phyloP scores from a whole-genome alignment of 2,113 vertebrate genomes.

The Tiliqua scincoides region DNA sequence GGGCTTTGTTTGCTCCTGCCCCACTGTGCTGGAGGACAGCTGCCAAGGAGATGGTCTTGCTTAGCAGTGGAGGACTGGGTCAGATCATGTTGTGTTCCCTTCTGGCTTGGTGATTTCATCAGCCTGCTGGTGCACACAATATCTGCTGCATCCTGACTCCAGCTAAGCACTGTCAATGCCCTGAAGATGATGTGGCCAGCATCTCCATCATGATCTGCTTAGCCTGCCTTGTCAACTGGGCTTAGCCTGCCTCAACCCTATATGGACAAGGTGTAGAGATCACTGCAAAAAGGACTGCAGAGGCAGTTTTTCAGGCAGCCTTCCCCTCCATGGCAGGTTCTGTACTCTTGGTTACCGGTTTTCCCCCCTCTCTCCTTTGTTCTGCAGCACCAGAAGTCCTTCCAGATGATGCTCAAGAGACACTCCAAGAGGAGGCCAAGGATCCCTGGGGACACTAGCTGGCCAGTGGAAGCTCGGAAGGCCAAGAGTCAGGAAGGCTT shows the following conservation, averaged over 20 bases:
- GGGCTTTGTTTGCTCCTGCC: no score
- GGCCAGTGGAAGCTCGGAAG: conserved; percentile 2
- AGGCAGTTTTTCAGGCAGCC: not conserved
- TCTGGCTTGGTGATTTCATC: not conserved
- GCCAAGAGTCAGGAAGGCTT: fast-evolving
- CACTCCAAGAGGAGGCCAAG: conserved; percentile 49
- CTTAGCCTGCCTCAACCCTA: not conserved
- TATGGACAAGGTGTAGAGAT: not conserved
- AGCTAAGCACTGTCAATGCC: not conserved
- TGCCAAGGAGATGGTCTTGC: not conserved
- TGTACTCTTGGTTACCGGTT: fast-evolving
- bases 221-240: conserved; percentile 11
- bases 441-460: conserved; percentile 68
- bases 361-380: not conserved
- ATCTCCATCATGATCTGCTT: conserved; percentile 5
- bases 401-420: conserved; percentile 56
- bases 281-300: no score
- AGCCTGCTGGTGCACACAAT: not conserved
- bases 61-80: not conserved
- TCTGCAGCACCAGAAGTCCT: not conserved
- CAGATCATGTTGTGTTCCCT: not conserved
- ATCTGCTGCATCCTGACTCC: not conserved
- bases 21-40: no score
- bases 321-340: fast-evolving
- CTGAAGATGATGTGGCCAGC: not conserved